A percentile compares a stretch with the other conserved stretches of the same genome.
Evolutionary conservation across 2,113 vertebrate species (phyloP).

Genomic region (Pygoscelis adeliae): DNA sequence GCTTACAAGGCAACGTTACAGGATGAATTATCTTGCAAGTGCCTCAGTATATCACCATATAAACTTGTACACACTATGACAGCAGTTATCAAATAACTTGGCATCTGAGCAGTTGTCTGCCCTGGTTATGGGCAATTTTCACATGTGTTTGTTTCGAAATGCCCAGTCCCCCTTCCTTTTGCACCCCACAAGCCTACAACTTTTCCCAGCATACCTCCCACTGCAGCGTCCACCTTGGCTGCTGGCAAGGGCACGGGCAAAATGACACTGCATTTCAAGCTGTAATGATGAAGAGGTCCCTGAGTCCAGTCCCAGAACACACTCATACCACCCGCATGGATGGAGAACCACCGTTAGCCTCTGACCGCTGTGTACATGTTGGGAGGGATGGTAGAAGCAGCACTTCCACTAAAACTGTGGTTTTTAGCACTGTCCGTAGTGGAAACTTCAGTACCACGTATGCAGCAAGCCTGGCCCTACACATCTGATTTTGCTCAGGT

Average conservation of each 20-base stretch:
- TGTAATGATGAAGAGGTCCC: not conserved
- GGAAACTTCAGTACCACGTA: accelerated
- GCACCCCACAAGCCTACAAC: not conserved
- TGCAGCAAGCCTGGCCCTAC: not conserved
- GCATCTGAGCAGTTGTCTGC: not conserved
- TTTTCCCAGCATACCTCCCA: not conserved
- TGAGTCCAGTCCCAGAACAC: not conserved
- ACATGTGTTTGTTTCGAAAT: not conserved
- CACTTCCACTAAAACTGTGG: not conserved
- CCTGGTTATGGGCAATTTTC: not conserved
- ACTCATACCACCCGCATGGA: accelerated
- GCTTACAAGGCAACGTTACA: not conserved
- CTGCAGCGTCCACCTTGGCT: not conserved
- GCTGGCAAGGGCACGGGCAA: not conserved
- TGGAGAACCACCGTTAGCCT: not conserved
- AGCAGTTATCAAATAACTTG: not conserved
- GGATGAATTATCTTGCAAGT: not conserved
- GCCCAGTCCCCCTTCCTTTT: not conserved
- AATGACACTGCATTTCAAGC: accelerated
- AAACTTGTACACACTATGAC: not conserved
- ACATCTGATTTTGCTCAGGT: not conserved
- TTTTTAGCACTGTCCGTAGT: not conserved
- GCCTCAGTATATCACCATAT: not conserved
- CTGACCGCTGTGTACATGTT: accelerated
- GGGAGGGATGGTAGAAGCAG: not conserved